A percentile compares a stretch with the other conserved stretches of the same genome.
Evolutionary conservation across 2,888 invertebrate species (phyloP).

Genomic region (Acanthosepion esculentum): DNA sequence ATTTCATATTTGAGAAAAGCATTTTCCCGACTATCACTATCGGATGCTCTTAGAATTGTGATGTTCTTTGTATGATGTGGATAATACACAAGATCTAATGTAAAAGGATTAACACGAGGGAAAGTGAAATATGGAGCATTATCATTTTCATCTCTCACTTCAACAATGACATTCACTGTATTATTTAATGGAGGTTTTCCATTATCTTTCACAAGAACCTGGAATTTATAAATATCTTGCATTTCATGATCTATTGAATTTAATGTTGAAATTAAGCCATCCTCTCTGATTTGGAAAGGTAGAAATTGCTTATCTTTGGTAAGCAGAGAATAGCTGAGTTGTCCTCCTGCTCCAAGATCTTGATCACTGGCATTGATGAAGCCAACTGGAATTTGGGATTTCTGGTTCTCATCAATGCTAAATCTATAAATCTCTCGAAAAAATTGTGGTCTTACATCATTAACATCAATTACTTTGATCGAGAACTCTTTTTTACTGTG

Average conservation of each 20-base stretch:
- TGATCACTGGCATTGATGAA: conserved; percentile 20
- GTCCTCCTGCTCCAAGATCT: not conserved
- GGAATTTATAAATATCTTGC: not conserved
- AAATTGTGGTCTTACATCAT: not conserved
- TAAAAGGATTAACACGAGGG: not conserved
- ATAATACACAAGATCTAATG: not conserved
- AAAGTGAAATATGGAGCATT: not conserved
- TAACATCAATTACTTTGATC: not conserved
- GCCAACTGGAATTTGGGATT: conserved; percentile 23
- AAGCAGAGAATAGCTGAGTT: not conserved
- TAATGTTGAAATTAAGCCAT: conserved; percentile 33
- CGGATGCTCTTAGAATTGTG: not conserved
- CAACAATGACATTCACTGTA: not conserved
- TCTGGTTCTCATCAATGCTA: conserved; percentile 21
- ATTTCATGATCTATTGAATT: conserved; percentile 13
- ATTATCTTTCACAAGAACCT: not conserved
- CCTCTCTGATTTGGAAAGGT: not conserved
- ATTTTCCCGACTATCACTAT: not conserved
- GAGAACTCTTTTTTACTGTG: conserved; percentile 5
- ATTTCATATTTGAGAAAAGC: not conserved
- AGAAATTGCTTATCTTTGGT: not conserved
- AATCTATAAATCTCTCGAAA: conserved; percentile 4
- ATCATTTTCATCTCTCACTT: not conserved
- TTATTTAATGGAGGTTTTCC: not conserved
- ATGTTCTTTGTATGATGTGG: not conserved